Base-by-base conservation (phyloP, 2,113 vertebrate genomes). In the Oenanthe melanoleuca region DNA sequence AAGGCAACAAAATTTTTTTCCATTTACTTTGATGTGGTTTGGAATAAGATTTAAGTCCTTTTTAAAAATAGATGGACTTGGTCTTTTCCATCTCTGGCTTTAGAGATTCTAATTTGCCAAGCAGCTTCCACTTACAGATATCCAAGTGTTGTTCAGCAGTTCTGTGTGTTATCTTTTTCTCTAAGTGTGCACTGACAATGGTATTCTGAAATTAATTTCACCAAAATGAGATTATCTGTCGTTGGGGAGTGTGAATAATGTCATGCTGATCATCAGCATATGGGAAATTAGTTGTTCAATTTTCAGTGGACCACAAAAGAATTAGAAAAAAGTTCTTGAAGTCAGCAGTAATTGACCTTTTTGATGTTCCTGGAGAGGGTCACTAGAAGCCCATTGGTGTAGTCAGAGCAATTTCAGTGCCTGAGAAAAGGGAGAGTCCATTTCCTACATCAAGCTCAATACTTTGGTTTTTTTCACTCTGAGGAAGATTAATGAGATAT, bases 161-260 rank as follows among this genome's bases (percentile, higher is more conserved):
- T 95, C 93, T 77, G 2, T 88, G 90, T 95, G 83, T 95, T 96
- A 97, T 93, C 91, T 96, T 95, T 95, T 94, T 95, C 92, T 91
- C 4, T 81, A 6, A 33, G 18, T 53, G 64, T 91, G 81, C 89
- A 96, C 93, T 93, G 95, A 86, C 53, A 86, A 53, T 29, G 75
- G 8, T 71, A 40, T 33, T 65, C 79, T 49, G 57, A 80, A 88
- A 57, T 65, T 49, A 14, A 60, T 67, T 63, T 93, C 34, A 60
- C 53, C 37, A 53, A 80, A 90, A 81, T 60, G 33, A 88, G 61
- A 26, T 86, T 60, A 8, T 50, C 47, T 91, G 52, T 42, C 20
- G 17, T 21, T 34, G 85, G 47, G 28, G 47, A 92, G 34, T 37
- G 64, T 70, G 79, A 84, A 49, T 77, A 45, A 79, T 29, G 29